Evolutionary conservation across 2,113 vertebrate genomes (phyloP).

Genomic region (Lethenteron camtschaticum): DNA sequence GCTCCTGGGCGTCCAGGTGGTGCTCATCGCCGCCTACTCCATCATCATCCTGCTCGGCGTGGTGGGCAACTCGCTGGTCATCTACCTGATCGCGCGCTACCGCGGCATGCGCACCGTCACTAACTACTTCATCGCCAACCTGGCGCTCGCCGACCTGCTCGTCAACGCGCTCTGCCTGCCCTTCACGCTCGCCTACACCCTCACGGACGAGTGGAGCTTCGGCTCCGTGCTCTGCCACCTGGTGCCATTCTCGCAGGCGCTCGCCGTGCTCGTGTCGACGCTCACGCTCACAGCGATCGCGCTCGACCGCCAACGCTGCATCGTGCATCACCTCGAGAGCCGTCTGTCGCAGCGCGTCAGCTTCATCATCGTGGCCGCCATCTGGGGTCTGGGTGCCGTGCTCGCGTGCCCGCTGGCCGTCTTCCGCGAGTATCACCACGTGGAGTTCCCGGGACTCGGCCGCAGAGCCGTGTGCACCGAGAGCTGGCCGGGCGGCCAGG

Average conservation of each 20-base stretch:
- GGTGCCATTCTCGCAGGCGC: conserved; percentile 61
- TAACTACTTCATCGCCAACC: conserved; percentile 76
- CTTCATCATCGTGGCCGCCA: conserved; percentile 43
- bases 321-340: conserved; percentile 59
- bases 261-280: conserved; percentile 70
- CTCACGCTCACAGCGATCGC: conserved; percentile 77
- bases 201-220: conserved; percentile 62
- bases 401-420: conserved; percentile 71
- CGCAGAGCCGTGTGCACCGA: conserved; percentile 58
- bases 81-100: conserved; percentile 64
- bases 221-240: conserved; percentile 54
- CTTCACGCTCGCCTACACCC: conserved; percentile 60
- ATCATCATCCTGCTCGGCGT: conserved; percentile 70
- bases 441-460: conserved; percentile 39
- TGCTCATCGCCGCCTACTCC: conserved; percentile 65
- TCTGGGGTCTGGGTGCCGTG: conserved; percentile 54
- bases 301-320: conserved; percentile 62
- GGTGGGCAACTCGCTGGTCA: conserved; percentile 60
- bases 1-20: conserved; percentile 43
- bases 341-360: conserved; percentile 63
- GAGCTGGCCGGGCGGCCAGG: conserved; percentile 50
- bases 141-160: conserved; percentile 62
- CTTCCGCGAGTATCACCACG: conserved; percentile 53
- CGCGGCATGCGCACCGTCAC: conserved; percentile 66
- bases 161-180: conserved; percentile 69